Conservation (phyloP, 2,888 invertebrate genomes). For the Halictus ligatus region DNA sequence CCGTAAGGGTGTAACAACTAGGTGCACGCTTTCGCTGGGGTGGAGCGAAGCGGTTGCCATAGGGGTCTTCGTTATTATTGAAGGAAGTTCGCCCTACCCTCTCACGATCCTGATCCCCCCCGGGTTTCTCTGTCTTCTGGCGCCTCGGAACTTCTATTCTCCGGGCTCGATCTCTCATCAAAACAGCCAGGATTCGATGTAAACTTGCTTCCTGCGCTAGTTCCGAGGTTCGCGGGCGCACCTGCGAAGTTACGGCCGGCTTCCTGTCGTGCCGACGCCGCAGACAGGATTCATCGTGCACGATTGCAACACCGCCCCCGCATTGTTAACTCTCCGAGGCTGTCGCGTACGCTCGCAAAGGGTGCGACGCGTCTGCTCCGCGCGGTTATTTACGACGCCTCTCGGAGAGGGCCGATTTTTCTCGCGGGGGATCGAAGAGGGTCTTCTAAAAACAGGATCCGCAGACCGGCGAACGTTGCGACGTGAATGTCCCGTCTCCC, state of each 20-base stretch:
- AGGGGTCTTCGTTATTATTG: conserved; percentile 76
- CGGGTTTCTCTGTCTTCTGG: conserved; percentile 38
- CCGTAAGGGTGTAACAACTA: conserved; percentile 77
- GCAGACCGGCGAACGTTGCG: not conserved
- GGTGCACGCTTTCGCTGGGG: conserved; percentile 67
- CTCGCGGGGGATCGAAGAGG: not conserved
- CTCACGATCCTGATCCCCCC: conserved; percentile 70
- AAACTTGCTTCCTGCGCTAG: conserved; percentile 46
- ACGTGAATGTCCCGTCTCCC: not conserved
- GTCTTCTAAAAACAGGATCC: not conserved
- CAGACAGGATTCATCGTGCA: conserved; percentile 72
- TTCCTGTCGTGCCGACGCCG: conserved; percentile 67
- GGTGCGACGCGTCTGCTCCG: conserved; percentile 14
- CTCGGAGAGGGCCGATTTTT: conserved; percentile 16
- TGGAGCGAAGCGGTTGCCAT: conserved; percentile 63
- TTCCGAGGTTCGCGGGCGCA: conserved; percentile 25
- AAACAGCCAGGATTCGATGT: conserved; percentile 60
- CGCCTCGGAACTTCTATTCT: conserved; percentile 31
- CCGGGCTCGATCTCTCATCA: conserved; percentile 52
- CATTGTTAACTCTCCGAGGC: conserved; percentile 65
- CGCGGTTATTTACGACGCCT: conserved; percentile 19
- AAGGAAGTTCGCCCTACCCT: conserved; percentile 68
- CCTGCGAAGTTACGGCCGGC: conserved; percentile 65
- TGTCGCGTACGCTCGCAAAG: conserved; percentile 19
- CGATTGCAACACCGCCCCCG: conserved; percentile 57